Base-by-base conservation (phyloP, 64 coral and sea anemone species). In the Actinia equina region DNA sequence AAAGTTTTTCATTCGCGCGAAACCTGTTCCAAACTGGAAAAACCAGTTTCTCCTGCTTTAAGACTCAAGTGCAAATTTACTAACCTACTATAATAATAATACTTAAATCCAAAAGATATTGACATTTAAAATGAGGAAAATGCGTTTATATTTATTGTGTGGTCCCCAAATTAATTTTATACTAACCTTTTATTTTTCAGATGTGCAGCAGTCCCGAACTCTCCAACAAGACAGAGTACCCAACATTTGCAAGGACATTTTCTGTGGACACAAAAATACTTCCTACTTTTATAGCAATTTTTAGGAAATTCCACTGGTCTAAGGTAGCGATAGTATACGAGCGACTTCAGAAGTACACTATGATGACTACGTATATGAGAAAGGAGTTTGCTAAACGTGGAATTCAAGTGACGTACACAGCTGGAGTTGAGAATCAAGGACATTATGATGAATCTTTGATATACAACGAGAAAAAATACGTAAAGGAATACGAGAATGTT, bases 151-250 rank as follows among this genome's bases (percentile, higher is more conserved):
- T 37, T 37, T 37, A 37, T 37, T 37, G 30, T 37, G 30, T 37
- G 30, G 30, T 37, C 30, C 30, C 12, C 52, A 12, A 54, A 54
- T 54, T 37, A 37, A 54, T 54, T 12, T 54, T 54, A 27, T 30
- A 74, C 69, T 74, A 14, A 74, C 69, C 69, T 74, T 30, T 52
- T 25, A 15, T 9, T 0, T 74, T 41, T 20, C 62, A 92, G 90
- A 92, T 92, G 90, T 92, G 90, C 5, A 92, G 77, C 56, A 80
- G 84, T 56, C 84, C 90, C n/a, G 90, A 92, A 54, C 30, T 92
- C 26, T 87, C 84, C 52, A 52, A 87, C 25, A 92, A 83, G 80
- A 23, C 25, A 22, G 80, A 87, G n/a, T 92, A 70, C 43, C 90
- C 90, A 26, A 87, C 77, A 6, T 92, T 92, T 59, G 85, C 70